These are phyloP conservation scores for Petrolisthes manimaculis DNA, from an alignment of 2,888 invertebrate genomes.

Conservation along the genomic window DNA sequence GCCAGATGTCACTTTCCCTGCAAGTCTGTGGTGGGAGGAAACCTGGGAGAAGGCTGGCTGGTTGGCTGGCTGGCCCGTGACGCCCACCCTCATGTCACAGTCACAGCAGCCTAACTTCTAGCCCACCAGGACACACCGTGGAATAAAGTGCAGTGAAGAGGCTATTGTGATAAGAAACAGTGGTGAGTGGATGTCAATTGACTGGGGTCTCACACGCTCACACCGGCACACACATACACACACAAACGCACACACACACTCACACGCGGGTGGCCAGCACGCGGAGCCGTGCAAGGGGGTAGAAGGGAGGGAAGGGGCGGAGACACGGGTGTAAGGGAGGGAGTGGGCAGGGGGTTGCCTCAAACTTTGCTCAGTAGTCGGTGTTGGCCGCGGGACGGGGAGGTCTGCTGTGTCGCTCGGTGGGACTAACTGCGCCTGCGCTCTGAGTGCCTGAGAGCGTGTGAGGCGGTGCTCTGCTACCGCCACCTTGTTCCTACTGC, in stretches of 20 bases:
- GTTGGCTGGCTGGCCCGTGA: background rate
- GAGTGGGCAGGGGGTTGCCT: conserved; percentile 47
- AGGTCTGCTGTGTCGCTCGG: conserved; percentile 54
- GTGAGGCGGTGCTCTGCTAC: conserved; percentile 41
- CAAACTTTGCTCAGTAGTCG: conserved; percentile 58
- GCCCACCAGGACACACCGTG: conserved; percentile 10
- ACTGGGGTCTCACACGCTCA: conserved; percentile 34
- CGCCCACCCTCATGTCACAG: conserved; percentile 25
- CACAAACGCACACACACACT: conserved; percentile 34
- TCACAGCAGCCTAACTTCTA: background rate
- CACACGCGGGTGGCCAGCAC: conserved; percentile 49
- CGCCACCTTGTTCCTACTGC: conserved; percentile 7
- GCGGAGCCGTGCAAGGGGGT: conserved; percentile 33
- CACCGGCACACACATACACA: conserved; percentile 17
- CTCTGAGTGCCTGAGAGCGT: conserved; percentile 39
- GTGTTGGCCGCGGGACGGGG: conserved; percentile 59
- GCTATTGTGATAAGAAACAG: conserved; percentile 42
- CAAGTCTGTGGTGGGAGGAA: background rate
- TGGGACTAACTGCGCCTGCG: conserved; percentile 54
- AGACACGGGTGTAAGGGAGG: conserved; percentile 9
- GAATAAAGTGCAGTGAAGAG: conserved; percentile 34
- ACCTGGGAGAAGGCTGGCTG: background rate
- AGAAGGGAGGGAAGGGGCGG: conserved; percentile 49
- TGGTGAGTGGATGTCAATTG: conserved; percentile 36
- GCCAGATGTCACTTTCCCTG: conserved; percentile 48